These are phyloP conservation scores for Astyanax mexicanus DNA, from an alignment of 2,797 vertebrate species.

Conservation along the genomic window DNA sequence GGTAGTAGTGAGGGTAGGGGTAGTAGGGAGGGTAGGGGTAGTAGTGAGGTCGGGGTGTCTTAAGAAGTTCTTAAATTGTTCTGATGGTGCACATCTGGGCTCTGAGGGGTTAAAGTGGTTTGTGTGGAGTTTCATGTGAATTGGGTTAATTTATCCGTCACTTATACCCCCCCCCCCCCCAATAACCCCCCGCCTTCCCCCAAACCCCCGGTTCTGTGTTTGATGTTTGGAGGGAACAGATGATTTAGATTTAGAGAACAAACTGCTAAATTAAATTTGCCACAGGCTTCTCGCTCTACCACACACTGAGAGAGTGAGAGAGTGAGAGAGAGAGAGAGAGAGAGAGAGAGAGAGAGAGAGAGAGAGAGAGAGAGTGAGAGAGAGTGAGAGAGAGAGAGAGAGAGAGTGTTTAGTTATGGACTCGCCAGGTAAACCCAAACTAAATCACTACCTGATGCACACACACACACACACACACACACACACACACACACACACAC, in stretches of 20 bases:
- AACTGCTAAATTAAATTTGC: constrained; percentile 40
- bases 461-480: background rate
- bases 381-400: constrained; percentile 49
- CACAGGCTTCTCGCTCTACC: background rate
- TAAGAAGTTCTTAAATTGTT: too few relatives aligned
- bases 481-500: too few relatives aligned
- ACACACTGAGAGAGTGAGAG: background rate
- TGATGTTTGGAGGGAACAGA: constrained; percentile 19
- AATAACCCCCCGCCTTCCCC: too few relatives aligned
- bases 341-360: constrained; percentile 58
- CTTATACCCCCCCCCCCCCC: too few relatives aligned
- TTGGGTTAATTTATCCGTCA: constrained; percentile 1
- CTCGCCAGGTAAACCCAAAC: constrained; percentile 60
- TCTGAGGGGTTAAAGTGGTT: too few relatives aligned
- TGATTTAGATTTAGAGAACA: constrained; percentile 34
- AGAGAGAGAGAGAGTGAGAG: constrained; percentile 62
- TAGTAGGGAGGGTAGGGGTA: too few relatives aligned
- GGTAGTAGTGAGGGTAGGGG: too few relatives aligned
- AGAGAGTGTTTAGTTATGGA: constrained; percentile 66
- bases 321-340: background rate
- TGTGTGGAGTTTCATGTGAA: background rate
- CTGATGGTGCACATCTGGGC: too few relatives aligned
- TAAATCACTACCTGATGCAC: constrained; percentile 57
- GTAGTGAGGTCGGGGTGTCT: too few relatives aligned
- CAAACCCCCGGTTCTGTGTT: background rate